Evolutionary conservation across 2,888 invertebrate genomes (phyloP).

Genomic region (Amphipoea oculea): DNA sequence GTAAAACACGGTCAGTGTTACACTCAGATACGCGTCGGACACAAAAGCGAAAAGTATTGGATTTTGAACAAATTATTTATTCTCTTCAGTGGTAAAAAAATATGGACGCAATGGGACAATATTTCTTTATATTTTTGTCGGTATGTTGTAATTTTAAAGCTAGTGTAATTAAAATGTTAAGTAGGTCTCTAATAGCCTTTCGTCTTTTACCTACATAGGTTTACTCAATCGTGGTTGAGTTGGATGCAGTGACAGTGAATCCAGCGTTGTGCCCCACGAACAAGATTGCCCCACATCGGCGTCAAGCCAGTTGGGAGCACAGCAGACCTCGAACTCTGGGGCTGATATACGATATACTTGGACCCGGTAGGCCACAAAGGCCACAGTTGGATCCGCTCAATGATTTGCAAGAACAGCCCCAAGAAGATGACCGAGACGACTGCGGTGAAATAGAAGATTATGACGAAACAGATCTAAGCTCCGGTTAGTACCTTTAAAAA

Average conservation of each 20-base stretch:
- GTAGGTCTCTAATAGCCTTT: slow-evolving; percentile 3
- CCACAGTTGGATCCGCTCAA: slow-evolving; percentile 64
- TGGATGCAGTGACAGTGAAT: slow-evolving; percentile 80
- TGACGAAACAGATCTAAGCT: slow-evolving; percentile 86
- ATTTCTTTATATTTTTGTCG: slow-evolving; percentile 43
- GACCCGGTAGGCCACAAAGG: slow-evolving; percentile 68
- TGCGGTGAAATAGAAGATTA: slow-evolving; percentile 88
- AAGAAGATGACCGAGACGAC: slow-evolving; percentile 82
- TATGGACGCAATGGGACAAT: slow-evolving; percentile 37
- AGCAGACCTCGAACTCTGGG: slow-evolving; percentile 79
- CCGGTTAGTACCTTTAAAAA: slow-evolving; percentile 74
- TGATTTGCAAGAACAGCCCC: slow-evolving; percentile 80
- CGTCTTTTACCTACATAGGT: slow-evolving; percentile 65
- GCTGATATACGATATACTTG: slow-evolving; percentile 78
- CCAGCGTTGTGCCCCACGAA: slow-evolving; percentile 85
- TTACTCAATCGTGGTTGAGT: slow-evolving; percentile 66
- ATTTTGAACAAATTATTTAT: slow-evolving; percentile 18
- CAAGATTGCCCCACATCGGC: slow-evolving; percentile 85
- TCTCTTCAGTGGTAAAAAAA: slow-evolving; percentile 15
- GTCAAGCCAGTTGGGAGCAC: slow-evolving; percentile 69
- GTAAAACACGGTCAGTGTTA: slow-evolving; percentile 72
- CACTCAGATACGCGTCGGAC: slow-evolving; percentile 78
- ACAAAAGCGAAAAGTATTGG: slow-evolving; percentile 70
- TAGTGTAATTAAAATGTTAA: neutral
- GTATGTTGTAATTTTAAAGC: slow-evolving; percentile 43